phyloP scores from a whole-genome alignment of 2,888 invertebrate species.

The Leucozona laternaria region DNA sequence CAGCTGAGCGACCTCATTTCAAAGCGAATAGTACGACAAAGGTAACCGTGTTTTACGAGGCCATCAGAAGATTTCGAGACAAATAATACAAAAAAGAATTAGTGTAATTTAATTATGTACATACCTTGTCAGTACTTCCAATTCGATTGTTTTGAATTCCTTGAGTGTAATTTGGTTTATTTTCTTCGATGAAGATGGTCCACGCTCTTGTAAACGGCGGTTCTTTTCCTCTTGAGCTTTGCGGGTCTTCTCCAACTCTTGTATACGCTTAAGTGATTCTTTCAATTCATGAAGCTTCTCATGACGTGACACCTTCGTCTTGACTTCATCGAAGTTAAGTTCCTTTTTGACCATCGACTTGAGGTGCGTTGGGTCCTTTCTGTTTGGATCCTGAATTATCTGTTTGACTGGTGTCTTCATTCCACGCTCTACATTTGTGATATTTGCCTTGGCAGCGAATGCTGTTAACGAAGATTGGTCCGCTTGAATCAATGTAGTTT shows the following conservation, averaged over 20 bases:
- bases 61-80: constrained; percentile 32
- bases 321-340: constrained; percentile 88
- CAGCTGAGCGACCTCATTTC: constrained; percentile 63
- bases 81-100: constrained; percentile 36
- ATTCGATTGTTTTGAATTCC: constrained; percentile 89
- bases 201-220: constrained; percentile 80
- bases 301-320: constrained; percentile 88
- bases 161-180: constrained; percentile 84
- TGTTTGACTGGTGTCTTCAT: constrained; percentile 82
- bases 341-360: constrained; percentile 85
- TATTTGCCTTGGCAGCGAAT: constrained; percentile 78
- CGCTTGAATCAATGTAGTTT: constrained; percentile 55
- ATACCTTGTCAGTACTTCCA: constrained; percentile 90
- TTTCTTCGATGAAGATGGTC: constrained; percentile 77
- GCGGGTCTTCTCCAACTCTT: constrained; percentile 87
- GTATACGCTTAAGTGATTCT: constrained; percentile 88
- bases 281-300: constrained; percentile 89
- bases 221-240: constrained; percentile 82
- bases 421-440: constrained; percentile 79
- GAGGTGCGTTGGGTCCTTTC: constrained; percentile 82
- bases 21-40: constrained; percentile 28
- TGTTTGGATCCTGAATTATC: constrained; percentile 82
- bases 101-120: constrained; percentile 68
- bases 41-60: constrained; percentile 66
- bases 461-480: constrained; percentile 77